These are phyloP conservation scores for Xyliphius kryptos DNA, from an alignment of 2,113 vertebrate genomes.

Conservation along the genomic window DNA sequence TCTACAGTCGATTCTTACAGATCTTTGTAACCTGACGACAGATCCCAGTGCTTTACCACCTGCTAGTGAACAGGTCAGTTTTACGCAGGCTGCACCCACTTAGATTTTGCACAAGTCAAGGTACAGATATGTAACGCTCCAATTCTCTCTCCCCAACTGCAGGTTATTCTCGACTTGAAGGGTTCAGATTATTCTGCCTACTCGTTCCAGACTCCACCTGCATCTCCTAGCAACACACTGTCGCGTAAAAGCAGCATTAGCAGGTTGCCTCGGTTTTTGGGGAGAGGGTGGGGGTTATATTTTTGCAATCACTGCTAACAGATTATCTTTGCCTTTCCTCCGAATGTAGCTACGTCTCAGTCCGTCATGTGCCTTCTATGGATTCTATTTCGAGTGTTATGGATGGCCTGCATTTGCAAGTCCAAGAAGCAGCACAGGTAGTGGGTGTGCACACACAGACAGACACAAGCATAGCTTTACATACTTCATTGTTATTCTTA, in stretches of 20 bases:
- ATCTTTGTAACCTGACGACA: constrained; percentile 64
- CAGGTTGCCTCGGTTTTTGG: too few species aligned
- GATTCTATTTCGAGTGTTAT: constrained; percentile 70
- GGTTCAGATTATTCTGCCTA: constrained; percentile 72
- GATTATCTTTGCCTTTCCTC: too few species aligned
- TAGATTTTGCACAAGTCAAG: too few species aligned
- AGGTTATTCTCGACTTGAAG: constrained; percentile 77
- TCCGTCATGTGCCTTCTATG: constrained; percentile 69
- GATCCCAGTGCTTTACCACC: constrained; percentile 70
- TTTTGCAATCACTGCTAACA: too few species aligned
- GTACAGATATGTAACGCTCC: too few species aligned
- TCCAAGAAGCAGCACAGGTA: constrained; percentile 55
- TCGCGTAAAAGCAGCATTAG: constrained; percentile 75
- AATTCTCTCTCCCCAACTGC: too few species aligned
- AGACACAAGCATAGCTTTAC: too few species aligned
- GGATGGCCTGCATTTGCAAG: constrained; percentile 61
- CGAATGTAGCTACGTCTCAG: constrained; percentile 61
- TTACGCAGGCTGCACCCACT: too few species aligned
- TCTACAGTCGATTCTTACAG: constrained; percentile 72
- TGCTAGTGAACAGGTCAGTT: constrained; percentile 71
- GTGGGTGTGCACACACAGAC: too few species aligned
- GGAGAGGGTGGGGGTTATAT: too few species aligned
- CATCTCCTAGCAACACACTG: constrained; percentile 67
- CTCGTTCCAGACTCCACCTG: constrained; percentile 72
- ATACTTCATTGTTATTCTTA: too few species aligned